Conservation (phyloP, 2,797 vertebrate species). For the Pseudomugil gertrudae region DNA sequence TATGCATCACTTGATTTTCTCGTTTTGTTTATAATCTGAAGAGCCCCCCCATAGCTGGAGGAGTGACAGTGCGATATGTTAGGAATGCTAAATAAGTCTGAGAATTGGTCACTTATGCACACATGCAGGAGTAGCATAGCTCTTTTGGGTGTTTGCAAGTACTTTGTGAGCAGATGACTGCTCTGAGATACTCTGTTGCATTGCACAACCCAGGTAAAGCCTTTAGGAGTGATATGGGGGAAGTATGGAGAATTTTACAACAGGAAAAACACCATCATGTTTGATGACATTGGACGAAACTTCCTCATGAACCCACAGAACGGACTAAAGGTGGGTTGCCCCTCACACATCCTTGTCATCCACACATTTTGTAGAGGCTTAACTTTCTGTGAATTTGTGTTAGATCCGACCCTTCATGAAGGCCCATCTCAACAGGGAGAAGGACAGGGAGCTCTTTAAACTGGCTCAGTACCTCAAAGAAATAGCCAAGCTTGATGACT, state of each 20-base stretch:
- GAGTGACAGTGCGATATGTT: background rate
- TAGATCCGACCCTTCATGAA: constrained; percentile 99
- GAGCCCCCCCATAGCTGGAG: background rate
- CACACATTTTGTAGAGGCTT: background rate
- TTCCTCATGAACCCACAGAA: constrained; percentile 99
- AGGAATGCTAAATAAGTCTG: background rate
- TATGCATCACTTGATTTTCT: background rate
- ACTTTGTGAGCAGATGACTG: background rate
- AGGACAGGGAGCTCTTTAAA: constrained; percentile 96
- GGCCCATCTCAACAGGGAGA: constrained; percentile 97
- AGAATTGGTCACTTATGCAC: background rate
- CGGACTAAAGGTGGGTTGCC: constrained; percentile 89
- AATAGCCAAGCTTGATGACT: constrained; percentile 96
- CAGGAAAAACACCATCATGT: constrained; percentile 98
- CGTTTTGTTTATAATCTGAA: background rate
- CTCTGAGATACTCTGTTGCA: constrained; percentile 8
- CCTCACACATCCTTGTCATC: background rate
- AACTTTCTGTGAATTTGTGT: constrained; percentile 31
- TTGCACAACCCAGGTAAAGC: constrained; percentile 88
- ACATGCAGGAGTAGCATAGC: background rate
- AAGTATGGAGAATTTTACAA: constrained; percentile 96
- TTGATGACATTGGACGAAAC: constrained; percentile 98
- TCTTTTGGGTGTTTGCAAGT: background rate
- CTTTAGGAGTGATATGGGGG: constrained; percentile 97
- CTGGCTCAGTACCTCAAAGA: constrained; percentile 98